These are phyloP conservation scores for Ceratosolen solmsi DNA, from an alignment of 1,140 invertebrate species.

Conservation along the genomic window DNA sequence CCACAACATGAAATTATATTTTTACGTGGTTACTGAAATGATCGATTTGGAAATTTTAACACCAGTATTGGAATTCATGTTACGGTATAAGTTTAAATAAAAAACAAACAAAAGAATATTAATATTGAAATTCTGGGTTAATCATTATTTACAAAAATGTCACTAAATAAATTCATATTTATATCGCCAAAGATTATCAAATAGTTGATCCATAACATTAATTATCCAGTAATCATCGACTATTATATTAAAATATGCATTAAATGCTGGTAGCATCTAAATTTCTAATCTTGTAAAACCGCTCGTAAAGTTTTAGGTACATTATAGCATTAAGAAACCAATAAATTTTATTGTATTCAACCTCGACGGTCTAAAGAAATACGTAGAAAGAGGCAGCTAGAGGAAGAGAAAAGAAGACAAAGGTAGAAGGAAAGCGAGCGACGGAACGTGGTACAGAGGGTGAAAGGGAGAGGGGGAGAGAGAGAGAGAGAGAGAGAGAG, in stretches of 20 bases:
- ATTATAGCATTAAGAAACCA: constrained; percentile 31
- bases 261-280: constrained; percentile 15
- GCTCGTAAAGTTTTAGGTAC: constrained; percentile 45
- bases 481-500: constrained; percentile 32
- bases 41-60: constrained; percentile 3
- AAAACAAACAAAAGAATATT: neutral
- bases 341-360: constrained; percentile 47
- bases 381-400: constrained; percentile 1
- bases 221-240: neutral
- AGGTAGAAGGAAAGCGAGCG: neutral
- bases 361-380: constrained; percentile 6
- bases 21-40: neutral
- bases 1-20: neutral
- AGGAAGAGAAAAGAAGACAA: constrained; percentile 12
- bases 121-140: no score
- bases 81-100: neutral
- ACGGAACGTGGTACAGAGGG: neutral
- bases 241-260: constrained; percentile 33
- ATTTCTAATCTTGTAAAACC: constrained; percentile 43
- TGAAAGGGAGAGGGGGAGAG: constrained; percentile 32
- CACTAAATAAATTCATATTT: no score
- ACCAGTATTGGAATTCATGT: neutral
- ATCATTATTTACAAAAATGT: no score
- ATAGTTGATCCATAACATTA: no score
- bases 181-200: no score